Base-by-base conservation (phyloP, 2,113 vertebrate species). In the Dryoscopus gambensis region DNA sequence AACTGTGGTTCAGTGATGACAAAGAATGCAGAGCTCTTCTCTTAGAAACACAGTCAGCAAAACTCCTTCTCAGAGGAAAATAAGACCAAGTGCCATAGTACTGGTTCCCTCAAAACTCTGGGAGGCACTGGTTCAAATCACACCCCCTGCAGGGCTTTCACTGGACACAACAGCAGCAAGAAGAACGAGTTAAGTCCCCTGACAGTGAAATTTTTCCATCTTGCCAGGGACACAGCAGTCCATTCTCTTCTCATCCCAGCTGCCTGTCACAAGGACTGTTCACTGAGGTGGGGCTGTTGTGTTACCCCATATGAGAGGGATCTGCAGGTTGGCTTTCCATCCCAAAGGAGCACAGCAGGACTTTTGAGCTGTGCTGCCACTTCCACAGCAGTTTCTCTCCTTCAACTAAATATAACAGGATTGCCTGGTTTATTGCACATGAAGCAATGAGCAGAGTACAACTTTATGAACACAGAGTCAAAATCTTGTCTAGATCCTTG, bases 301-400 rank as follows among this genome's bases (percentile, higher is more conserved):
- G 19, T 35, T 80, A 39, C 15, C 24, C 40, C 0, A 0, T 6
- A 39, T 9, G 17, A 62, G 46, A 25, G 39, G 8, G 23, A 50
- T 31, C 25, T 69, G 62, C 13, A 69, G 24, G 35, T 46, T 74
- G 50, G 4, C 6, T 77, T 81, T 65, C 25, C 35, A 62, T 13
- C 6, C 44, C 30, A 68, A 59, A 89, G n/a, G 37, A 65, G 13
- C 22, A 44, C 39, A 56, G 28, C 9, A 28, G 30, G 5, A 19
- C 33, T 78, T 69, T 44, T 15, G 23, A 42, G 22, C 31, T 8
- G 0, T 23, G 46, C 57, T 83, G 23, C 20, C 39, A 62, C 18
- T 28, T 80, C 40, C 2, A 1, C 5, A 73, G 50, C 20, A 53
- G 9, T 31, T 85, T 80, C 53, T 68, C 8, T 25, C 25, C 6